phyloP scores from a whole-genome alignment of 64 coral and sea anemone genomes.

The Astreopora myriophthalma region DNA sequence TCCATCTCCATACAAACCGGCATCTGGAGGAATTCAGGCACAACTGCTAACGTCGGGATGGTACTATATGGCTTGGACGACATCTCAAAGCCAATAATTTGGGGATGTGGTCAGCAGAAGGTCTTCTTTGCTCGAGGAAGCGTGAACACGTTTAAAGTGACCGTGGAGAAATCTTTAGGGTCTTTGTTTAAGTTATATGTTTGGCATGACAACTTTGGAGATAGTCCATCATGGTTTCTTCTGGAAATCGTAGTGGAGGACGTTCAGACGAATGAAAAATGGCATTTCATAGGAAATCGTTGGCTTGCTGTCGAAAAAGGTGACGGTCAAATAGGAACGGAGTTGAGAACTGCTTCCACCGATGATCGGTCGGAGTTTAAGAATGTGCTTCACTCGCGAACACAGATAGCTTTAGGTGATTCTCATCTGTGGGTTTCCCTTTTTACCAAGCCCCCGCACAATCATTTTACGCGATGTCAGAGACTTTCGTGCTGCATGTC shows the following conservation, averaged over 20 bases:
- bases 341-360: conserved; percentile 2
- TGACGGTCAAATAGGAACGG: conserved; percentile 20
- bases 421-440: conserved; percentile 82
- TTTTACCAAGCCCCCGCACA: conserved; percentile 71
- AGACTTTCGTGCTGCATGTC: conserved; percentile 79
- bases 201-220: conserved; percentile 78
- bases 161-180: conserved; percentile 47
- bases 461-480: conserved; percentile 77
- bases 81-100: conserved; percentile 11
- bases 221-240: conserved; percentile 79
- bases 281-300: conserved; percentile 70
- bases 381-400: conserved; percentile 65
- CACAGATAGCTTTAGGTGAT: conserved; percentile 71
- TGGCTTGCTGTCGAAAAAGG: conserved; percentile 75
- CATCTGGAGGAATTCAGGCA: conserved; percentile 59
- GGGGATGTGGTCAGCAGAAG: background rate
- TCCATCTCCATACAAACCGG: conserved; percentile 48
- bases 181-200: conserved; percentile 51
- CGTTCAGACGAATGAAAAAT: conserved; percentile 25
- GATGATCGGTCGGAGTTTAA: conserved; percentile 48
- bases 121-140: conserved; percentile 76
- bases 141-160: conserved; percentile 72
- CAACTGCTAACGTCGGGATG: conserved; percentile 57
- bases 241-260: conserved; percentile 62
- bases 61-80: conserved; percentile 58